Conservation (phyloP, 2,113 vertebrate genomes). For the Lamprotornis superbus region DNA sequence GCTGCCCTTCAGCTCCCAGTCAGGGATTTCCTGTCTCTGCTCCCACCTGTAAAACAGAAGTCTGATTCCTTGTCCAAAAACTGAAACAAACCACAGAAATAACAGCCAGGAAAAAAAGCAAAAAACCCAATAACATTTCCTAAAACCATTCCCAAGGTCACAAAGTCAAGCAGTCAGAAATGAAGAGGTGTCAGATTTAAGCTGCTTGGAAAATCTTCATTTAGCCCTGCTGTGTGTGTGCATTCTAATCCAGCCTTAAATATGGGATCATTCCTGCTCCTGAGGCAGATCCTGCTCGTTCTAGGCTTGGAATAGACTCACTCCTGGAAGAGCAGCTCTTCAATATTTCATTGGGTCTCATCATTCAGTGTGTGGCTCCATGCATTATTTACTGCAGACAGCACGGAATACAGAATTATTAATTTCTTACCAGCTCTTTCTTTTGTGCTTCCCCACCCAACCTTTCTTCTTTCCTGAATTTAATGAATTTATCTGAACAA, state of each 20-base stretch:
- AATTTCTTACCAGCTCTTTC: constrained; percentile 4
- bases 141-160: background rate
- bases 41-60: background rate
- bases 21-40: background rate
- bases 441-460: background rate
- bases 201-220: background rate
- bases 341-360: constrained; percentile 58
- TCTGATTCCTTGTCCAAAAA: background rate
- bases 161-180: background rate
- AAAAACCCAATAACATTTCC: background rate
- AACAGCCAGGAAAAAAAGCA: accelerated
- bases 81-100: background rate
- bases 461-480: background rate
- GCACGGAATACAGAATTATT: constrained; percentile 38
- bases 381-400: constrained; percentile 57
- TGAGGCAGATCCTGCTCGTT: background rate
- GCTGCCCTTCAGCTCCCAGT: background rate
- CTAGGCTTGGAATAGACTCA: background rate
- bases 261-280: background rate
- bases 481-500: background rate
- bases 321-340: constrained; percentile 50
- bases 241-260: background rate
- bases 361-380: constrained; percentile 21
- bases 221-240: background rate
- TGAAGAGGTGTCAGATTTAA: background rate